Evolutionary conservation across 2,797 vertebrate species (phyloP).

Genomic region (Tauraco hartlaubi): DNA sequence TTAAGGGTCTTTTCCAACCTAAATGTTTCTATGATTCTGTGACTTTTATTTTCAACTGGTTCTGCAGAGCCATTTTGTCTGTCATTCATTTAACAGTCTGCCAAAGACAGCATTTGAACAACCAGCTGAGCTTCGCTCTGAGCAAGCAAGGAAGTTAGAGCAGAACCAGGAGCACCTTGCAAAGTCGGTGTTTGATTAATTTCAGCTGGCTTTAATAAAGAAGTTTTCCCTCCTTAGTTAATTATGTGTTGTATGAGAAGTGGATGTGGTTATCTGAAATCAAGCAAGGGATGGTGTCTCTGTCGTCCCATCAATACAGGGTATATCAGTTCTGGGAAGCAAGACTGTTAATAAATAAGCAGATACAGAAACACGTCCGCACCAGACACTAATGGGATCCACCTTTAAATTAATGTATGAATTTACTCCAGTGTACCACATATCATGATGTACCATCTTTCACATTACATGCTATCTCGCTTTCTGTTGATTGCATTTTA

Average conservation of each 20-base stretch:
- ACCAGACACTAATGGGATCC: neutral
- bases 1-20: neutral
- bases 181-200: neutral
- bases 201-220: constrained; percentile 15
- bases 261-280: constrained; percentile 11
- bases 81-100: neutral
- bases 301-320: neutral
- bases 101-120: neutral
- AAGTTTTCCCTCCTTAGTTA: neutral
- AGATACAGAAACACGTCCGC: neutral
- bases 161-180: neutral
- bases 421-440: neutral
- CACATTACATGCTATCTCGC: neutral
- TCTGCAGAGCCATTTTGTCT: neutral
- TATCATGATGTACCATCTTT: neutral
- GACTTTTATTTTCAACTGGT: neutral
- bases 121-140: neutral
- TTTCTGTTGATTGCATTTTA: neutral
- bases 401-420: constrained; percentile 13
- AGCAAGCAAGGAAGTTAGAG: neutral
- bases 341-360: neutral
- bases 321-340: neutral
- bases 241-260: constrained; percentile 20
- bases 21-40: neutral
- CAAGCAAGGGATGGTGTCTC: neutral